These are phyloP conservation scores for Crypturellus tataupa DNA, from an alignment of 2,797 vertebrate species.

Conservation along the genomic window DNA sequence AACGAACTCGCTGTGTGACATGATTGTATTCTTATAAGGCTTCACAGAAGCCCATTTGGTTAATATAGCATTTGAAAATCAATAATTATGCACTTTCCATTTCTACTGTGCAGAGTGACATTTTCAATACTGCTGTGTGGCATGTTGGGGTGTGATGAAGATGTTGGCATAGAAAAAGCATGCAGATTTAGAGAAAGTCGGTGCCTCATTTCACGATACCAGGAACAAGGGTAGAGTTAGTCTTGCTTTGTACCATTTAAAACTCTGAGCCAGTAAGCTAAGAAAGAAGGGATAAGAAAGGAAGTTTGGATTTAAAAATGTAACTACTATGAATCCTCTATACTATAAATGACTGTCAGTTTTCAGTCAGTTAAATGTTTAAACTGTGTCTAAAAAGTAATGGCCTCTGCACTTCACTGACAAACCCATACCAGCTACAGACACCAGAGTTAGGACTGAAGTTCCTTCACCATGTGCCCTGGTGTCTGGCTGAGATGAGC, in stretches of 20 bases:
- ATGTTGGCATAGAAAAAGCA: not conserved
- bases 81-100: not conserved
- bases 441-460: not conserved
- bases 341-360: too few relatives aligned
- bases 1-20: not conserved
- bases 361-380: not conserved
- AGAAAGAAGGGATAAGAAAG: not conserved
- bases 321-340: not conserved
- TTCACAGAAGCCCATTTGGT: not conserved
- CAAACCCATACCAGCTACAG: not conserved
- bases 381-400: not conserved
- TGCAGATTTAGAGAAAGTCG: not conserved
- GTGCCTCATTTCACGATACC: not conserved
- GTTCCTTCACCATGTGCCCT: not conserved
- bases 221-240: not conserved
- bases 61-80: conserved; percentile 10
- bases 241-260: not conserved
- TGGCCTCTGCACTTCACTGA: not conserved
- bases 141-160: not conserved
- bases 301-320: not conserved
- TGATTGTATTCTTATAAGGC: not conserved
- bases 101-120: not conserved
- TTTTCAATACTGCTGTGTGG: not conserved
- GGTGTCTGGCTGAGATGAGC: not conserved
- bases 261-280: not conserved